Evolutionary conservation across 2,797 vertebrate species (phyloP), one percentile per base, ranked within the genome.

Genomic region (Poecilia picta): DNA sequence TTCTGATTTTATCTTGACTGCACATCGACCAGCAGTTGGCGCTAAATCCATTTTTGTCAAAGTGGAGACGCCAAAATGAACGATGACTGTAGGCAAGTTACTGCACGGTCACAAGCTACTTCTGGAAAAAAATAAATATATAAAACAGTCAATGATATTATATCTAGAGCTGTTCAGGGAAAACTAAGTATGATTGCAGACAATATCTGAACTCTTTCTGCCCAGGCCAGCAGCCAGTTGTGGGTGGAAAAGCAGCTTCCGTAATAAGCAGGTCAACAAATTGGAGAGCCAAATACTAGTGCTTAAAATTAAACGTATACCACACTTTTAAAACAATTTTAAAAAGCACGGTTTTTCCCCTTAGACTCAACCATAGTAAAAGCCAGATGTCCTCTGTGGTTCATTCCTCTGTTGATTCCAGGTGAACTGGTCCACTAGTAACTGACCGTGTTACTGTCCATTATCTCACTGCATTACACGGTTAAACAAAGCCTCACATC

Each of bases 381-480:
- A 81, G 36, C 1, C 41, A 72, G 51, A 55, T 45, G 75, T 73
- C 33, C 28, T 1, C 25, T 55, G 31, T 20, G 23, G 75, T 39
- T 10, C 28, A 43, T 53, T 72, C 53, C 16, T 71, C 33, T 73
- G 33, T 49, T 43, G 68, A 2, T 55, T 78, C 55, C 41, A 28
- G 53, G 45, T 74, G 53, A 39, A 78, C 64, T 62, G 5, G 51
- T 72, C 28, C 62, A 82, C 57, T 72, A 79, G 74, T 68, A 31
- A 46, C 74, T n/a, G 72, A 43, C 80, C 71, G 72, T 88, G 83
- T 91, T 85, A 89, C 79, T 82, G 66, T 84, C 90, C 92, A 93
- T 92, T 90, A 93, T 90, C 87, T 88, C 82, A 80, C 88, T 85
- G 76, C 81, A 92, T 92, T 92, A 91, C 76, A 93, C 89, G 83